Evolutionary conservation across 2,113 vertebrate species (phyloP), one percentile per base, ranked within the genome.

Genomic region (Leiothrix lutea): DNA sequence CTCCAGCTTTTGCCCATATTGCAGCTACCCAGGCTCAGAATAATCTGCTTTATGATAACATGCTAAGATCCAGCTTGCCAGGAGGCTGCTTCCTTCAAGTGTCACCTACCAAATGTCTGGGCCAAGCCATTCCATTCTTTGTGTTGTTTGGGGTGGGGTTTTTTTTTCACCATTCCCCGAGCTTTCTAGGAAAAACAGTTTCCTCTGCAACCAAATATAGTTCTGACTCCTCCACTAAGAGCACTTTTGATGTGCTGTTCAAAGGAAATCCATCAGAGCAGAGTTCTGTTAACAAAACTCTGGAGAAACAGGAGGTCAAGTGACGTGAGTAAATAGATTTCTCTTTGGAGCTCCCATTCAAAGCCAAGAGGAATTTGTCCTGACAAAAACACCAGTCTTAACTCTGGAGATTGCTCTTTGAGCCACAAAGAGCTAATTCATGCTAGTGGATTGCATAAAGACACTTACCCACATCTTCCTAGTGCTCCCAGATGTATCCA

Each of bases 121-220:
- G n/a, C 40, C n/a, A 45, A 50, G 40, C 38, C 66, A 61, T 50
- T 87, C 45, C 9, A 2, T 69, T 57, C 70, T 38, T 69, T 33
- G 14, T 25, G 40, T 29, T 64, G 15, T 42, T 58, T 20, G 33
- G 44, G 3, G 10, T 64, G 26, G 58, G 36, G 9, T 5, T 60
- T 53, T 47, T 58, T 80, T 80, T 48, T 48, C 44, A 74, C 38
- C 56, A 19, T 81, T 95, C 65, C 38, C 14, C 35, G 40, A 89
- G 66, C 89, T 95, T 95, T 97, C 94, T 94, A 95, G 88, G 94
- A 56, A 95, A 90, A 80, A 31, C 53, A 53, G 26, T 13, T 56
- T 92, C 61, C 28, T 64, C 36, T 73, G 62, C 50, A 72, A 82
- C 66, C 66, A 91, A 91, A 79, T 71, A 64, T 25, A 81, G 73